Evolutionary conservation across 2,888 invertebrate species (phyloP).

Genomic region (Litoditis marina): DNA sequence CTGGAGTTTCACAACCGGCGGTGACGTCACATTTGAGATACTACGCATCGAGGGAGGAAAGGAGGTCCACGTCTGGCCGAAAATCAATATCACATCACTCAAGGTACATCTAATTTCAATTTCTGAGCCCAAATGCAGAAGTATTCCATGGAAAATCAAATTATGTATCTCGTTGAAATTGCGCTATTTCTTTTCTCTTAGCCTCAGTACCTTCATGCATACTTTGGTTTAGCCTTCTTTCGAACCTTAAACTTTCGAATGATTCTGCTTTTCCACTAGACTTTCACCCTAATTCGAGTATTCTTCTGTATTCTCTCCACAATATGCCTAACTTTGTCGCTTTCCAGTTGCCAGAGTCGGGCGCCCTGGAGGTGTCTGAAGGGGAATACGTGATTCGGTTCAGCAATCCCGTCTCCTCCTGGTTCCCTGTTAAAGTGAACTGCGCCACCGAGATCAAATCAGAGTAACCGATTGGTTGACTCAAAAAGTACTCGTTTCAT

Average conservation of each 20-base stretch:
- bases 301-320: not conserved
- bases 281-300: not conserved
- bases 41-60: constrained; percentile 35
- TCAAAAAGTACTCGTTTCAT: too few species aligned
- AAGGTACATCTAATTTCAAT: constrained; percentile 23
- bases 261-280: too few species aligned
- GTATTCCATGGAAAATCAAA: too few species aligned
- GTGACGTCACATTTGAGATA: constrained; percentile 55
- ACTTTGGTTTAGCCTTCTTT: too few species aligned
- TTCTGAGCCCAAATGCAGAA: not conserved
- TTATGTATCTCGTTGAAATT: too few species aligned
- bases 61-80: constrained; percentile 50
- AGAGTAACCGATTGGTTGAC: constrained; percentile 1
- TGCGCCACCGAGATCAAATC: constrained; percentile 18
- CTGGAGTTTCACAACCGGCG: constrained; percentile 51
- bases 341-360: constrained; percentile 48
- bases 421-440: constrained; percentile 48
- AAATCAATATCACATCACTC: constrained; percentile 45
- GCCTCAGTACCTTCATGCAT: too few species aligned
- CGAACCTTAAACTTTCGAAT: too few species aligned
- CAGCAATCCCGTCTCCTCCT: constrained; percentile 44
- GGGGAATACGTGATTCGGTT: constrained; percentile 51
- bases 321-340: too few species aligned
- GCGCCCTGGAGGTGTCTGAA: constrained; percentile 28
- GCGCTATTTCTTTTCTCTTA: too few species aligned